Conservation (phyloP, 1,140 invertebrate genomes). For the Euschistus heros region DNA sequence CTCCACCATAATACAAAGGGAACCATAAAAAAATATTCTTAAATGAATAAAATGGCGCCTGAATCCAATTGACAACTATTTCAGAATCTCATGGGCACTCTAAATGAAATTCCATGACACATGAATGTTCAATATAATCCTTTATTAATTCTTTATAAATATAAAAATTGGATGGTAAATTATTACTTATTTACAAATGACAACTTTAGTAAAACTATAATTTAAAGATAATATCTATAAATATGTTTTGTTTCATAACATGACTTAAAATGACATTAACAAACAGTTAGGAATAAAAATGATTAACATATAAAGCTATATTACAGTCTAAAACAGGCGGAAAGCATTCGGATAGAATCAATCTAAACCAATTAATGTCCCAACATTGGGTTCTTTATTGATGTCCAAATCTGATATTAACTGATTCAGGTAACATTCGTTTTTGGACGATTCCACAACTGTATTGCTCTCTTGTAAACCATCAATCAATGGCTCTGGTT, state of each 20-base stretch:
- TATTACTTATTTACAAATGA: not conserved
- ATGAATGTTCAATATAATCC: not conserved
- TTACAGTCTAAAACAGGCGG: not conserved
- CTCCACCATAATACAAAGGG: too few relatives aligned
- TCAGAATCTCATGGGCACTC: too few relatives aligned
- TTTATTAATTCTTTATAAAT: conserved; percentile 3
- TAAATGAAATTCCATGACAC: not conserved
- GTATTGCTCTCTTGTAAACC: too few relatives aligned
- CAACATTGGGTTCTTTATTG: conserved; percentile 21
- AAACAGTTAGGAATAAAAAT: too few relatives aligned
- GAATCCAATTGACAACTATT: too few relatives aligned
- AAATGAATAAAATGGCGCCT: too few relatives aligned
- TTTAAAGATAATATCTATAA: too few relatives aligned
- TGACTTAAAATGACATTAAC: too few relatives aligned
- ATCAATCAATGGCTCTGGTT: not conserved
- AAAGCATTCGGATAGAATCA: conserved; percentile 1
- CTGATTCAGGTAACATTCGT: not conserved
- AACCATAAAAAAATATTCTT: too few relatives aligned
- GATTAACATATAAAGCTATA: not conserved
- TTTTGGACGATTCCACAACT: not conserved
- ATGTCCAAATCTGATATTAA: conserved; percentile 14
- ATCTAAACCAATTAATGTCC: conserved; percentile 21
- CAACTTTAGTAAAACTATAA: not conserved
- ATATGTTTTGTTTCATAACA: too few relatives aligned
- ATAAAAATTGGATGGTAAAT: conserved; percentile 8